A percentile compares a stretch with the other conserved stretches of the same genome.
Conservation (phyloP, 2,113 vertebrate species). For the Equus quagga region DNA sequence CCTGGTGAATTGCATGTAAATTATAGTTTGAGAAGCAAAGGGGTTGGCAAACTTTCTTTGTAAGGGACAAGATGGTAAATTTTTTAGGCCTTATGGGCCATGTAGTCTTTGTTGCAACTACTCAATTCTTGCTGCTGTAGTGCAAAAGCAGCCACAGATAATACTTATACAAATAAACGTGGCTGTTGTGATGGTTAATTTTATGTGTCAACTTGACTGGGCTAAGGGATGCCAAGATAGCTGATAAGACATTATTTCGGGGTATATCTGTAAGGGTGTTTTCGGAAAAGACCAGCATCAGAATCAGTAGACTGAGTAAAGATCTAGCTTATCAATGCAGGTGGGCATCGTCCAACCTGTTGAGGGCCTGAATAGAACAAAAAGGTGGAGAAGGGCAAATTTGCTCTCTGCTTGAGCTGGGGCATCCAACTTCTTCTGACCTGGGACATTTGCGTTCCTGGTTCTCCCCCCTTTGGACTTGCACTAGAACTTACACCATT, state of each 20-base stretch:
- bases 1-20: neutral
- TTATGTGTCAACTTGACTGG: neutral
- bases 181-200: neutral
- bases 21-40: neutral
- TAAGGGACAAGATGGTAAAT: neutral
- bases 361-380: neutral
- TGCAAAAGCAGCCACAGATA: neutral
- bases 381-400: neutral
- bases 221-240: neutral
- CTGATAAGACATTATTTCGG: neutral
- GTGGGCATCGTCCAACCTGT: neutral
- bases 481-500: neutral
- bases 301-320: neutral
- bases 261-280: neutral
- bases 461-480: neutral
- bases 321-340: no score
- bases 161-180: no score
- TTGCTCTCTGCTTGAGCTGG: neutral
- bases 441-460: neutral
- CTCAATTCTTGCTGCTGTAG: neutral
- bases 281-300: neutral
- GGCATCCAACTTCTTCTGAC: neutral
- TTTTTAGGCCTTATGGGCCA: neutral
- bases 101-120: neutral
- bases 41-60: neutral